phyloP scores from a whole-genome alignment of 2,888 invertebrate genomes.

The Dasysyrphus albostriatus region DNA sequence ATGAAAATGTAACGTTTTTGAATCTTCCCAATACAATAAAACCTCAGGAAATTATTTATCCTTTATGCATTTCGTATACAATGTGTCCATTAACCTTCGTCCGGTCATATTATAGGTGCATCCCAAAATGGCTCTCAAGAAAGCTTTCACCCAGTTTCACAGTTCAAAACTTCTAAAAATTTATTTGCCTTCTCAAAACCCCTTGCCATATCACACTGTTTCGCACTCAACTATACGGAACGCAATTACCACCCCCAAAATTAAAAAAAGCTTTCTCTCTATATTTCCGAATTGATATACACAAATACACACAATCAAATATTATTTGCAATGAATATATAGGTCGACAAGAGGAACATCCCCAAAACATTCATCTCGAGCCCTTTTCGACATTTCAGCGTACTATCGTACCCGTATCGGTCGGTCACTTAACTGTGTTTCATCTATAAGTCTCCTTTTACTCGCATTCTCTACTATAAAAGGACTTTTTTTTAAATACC shows the following conservation, averaged over 20 bases:
- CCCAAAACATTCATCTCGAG: constrained; percentile 34
- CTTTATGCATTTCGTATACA: constrained; percentile 26
- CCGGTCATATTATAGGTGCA: constrained; percentile 25
- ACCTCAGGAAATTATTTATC: constrained; percentile 9
- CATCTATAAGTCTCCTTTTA: constrained; percentile 4
- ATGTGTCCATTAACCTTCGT: constrained; percentile 63
- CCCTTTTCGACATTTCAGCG: constrained; percentile 30
- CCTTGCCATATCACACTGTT: not conserved
- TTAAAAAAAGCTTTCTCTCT: constrained; percentile 41
- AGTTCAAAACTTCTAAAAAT: constrained; percentile 30
- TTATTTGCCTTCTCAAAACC: constrained; percentile 16
- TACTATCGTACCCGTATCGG: constrained; percentile 25
- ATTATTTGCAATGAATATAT: constrained; percentile 21
- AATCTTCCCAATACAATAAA: not conserved
- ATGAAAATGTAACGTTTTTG: not conserved
- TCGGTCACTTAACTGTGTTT: constrained; percentile 30
- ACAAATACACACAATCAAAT: constrained; percentile 32
- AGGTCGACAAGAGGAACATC: constrained; percentile 53
- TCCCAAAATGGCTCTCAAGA: constrained; percentile 7
- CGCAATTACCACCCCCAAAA: constrained; percentile 1
- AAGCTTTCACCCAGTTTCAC: constrained; percentile 64
- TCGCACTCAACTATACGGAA: constrained; percentile 7
- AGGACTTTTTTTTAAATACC: constrained; percentile 9
- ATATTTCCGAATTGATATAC: constrained; percentile 38
- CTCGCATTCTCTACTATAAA: not conserved